Evolutionary conservation across 1,140 invertebrate species (phyloP).

Genomic region (Oncopeltus fasciatus): DNA sequence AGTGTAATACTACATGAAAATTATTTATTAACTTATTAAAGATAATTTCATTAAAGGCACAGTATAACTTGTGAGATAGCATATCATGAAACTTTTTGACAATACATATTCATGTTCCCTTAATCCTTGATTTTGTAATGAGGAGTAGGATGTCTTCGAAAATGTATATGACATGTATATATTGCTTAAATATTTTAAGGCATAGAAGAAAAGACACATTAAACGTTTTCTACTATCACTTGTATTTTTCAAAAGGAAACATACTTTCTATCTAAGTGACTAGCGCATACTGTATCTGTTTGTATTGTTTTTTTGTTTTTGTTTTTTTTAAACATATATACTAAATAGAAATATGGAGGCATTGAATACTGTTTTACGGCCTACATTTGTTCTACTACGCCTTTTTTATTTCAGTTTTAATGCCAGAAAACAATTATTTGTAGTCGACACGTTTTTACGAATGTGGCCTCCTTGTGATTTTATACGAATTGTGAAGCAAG

Average conservation of each 20-base stretch:
- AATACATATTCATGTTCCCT: background rate
- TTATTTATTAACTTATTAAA: too few relatives aligned
- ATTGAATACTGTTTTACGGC: background rate
- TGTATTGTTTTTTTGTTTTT: too few relatives aligned
- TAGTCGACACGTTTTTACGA: background rate
- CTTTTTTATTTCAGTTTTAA: background rate
- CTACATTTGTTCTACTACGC: background rate
- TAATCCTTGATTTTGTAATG: background rate
- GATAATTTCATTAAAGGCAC: too few relatives aligned
- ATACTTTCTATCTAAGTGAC: background rate
- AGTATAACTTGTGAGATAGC: too few relatives aligned
- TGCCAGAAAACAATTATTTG: background rate
- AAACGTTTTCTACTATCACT: background rate
- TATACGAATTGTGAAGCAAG: background rate
- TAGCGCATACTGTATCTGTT: background rate
- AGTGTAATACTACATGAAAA: too few relatives aligned
- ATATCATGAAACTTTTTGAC: background rate
- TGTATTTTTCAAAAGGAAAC: background rate
- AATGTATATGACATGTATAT: background rate
- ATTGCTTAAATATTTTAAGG: background rate
- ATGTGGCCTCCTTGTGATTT: background rate
- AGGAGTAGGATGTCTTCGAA: background rate
- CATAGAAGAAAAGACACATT: background rate
- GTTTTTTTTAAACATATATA: too few relatives aligned
- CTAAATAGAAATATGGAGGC: background rate